A percentile compares a stretch with the other conserved stretches of the same genome.
Conservation (phyloP, 1,140 invertebrate genomes). For the Eulimnadia texana region DNA sequence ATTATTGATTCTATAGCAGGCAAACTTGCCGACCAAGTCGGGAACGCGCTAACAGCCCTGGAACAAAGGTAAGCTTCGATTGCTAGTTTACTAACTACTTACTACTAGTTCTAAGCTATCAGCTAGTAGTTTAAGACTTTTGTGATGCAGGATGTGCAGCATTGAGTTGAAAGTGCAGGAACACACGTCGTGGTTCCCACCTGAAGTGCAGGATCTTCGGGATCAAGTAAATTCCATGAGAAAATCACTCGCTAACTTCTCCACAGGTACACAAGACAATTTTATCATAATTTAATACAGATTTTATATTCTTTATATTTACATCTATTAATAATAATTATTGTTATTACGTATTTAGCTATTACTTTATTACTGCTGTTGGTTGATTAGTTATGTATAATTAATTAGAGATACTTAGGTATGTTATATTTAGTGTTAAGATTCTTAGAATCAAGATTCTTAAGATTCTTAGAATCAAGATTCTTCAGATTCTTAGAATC, state of each 20-base stretch:
- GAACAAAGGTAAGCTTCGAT: neutral
- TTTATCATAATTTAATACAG: too few relatives aligned
- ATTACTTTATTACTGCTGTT: too few relatives aligned
- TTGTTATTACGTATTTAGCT: too few relatives aligned
- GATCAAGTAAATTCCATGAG: constrained; percentile 46
- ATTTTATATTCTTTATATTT: neutral
- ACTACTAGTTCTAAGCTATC: neutral
- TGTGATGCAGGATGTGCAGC: constrained; percentile 34
- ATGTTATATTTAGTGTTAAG: too few relatives aligned
- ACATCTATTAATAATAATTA: neutral
- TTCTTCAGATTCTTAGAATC: too few relatives aligned
- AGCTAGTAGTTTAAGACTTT: neutral
- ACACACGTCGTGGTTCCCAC: constrained; percentile 33
- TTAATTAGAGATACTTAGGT: too few relatives aligned
- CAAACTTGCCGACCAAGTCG: neutral
- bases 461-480: too few relatives aligned
- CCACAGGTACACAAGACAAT: too few relatives aligned
- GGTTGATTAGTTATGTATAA: too few relatives aligned
- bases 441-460: too few relatives aligned
- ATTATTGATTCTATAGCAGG: too few relatives aligned
- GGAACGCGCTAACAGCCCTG: neutral
- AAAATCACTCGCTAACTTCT: constrained; percentile 21
- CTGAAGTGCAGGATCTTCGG: constrained; percentile 43
- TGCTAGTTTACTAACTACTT: neutral
- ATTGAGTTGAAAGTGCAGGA: constrained; percentile 43